These are phyloP conservation scores for Drosophila bocki DNA, from an alignment of 1,140 invertebrate species.

Conservation along the genomic window DNA sequence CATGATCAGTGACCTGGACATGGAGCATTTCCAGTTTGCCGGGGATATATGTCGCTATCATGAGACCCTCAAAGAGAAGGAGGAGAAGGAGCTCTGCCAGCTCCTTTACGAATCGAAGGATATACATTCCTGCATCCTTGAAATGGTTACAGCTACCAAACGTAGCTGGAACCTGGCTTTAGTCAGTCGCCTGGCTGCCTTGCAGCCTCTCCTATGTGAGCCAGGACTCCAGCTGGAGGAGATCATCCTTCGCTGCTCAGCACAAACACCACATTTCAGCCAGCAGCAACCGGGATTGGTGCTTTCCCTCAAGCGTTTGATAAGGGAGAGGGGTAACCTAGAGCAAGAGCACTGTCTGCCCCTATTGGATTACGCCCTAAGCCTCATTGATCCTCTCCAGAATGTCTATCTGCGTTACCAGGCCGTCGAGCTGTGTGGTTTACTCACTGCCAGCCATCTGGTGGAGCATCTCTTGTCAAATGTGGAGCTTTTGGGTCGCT, in stretches of 20 bases:
- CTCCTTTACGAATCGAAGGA: constrained; percentile 15
- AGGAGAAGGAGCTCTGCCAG: constrained; percentile 6
- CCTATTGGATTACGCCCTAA: constrained; percentile 32
- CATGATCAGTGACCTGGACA: constrained; percentile 29
- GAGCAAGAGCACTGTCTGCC: constrained; percentile 8
- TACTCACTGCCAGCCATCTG: background rate
- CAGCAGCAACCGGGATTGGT: constrained; percentile 49
- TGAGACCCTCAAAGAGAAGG: no score
- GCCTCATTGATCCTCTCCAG: constrained; percentile 27
- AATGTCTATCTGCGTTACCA: constrained; percentile 43
- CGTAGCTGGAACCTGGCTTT: constrained; percentile 27
- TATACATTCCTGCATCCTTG: constrained; percentile 21
- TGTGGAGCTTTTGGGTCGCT: constrained; percentile 51
- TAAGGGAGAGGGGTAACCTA: background rate
- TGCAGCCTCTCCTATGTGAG: constrained; percentile 28
- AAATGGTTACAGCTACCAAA: background rate
- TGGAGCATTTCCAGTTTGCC: constrained; percentile 56
- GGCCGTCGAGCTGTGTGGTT: constrained; percentile 33
- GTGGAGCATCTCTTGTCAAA: background rate
- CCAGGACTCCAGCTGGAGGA: background rate
- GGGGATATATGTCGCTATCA: constrained; percentile 18
- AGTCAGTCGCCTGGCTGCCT: constrained; percentile 7
- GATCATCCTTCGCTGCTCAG: constrained; percentile 6
- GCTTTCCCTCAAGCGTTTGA: constrained; percentile 31
- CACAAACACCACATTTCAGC: background rate